phyloP scores from a whole-genome alignment of 1,140 invertebrate genomes.

The Tetranychus urticae region DNA sequence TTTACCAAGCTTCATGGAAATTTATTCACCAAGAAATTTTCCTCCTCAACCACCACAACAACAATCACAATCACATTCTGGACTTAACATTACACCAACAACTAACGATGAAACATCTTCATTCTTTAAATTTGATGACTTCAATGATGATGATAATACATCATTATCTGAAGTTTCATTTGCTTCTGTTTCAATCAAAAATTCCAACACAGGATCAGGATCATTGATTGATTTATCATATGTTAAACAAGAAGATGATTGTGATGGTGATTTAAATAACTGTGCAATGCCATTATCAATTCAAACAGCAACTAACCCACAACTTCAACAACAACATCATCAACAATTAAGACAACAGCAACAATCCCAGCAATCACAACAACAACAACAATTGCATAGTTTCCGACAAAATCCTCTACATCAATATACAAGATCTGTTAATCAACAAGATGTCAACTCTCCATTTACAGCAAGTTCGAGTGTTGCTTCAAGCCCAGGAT shows the following conservation, averaged over 20 bases:
- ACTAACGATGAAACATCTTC: neutral
- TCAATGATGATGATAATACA: neutral
- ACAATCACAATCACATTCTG: too few species aligned
- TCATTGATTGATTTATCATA: neutral
- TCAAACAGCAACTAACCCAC: too few species aligned
- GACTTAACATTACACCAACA: too few species aligned
- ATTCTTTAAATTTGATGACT: neutral
- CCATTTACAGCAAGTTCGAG: too few species aligned
- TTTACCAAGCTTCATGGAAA: slow-evolving; percentile 60
- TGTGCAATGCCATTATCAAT: too few species aligned
- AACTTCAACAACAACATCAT: neutral
- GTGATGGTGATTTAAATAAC: too few species aligned
- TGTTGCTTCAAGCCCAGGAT: too few species aligned
- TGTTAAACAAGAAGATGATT: neutral
- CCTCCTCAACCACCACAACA: too few species aligned
- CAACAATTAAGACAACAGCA: too few species aligned
- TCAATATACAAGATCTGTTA: neutral
- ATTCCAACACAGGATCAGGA: neutral
- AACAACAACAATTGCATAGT: too few species aligned
- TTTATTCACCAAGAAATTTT: slow-evolving; percentile 36
- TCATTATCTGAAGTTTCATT: neutral
- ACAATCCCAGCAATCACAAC: neutral
- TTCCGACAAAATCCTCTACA: too few species aligned
- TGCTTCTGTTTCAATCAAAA: neutral
- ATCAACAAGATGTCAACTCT: too few species aligned